Percentiles rank a stretch among this genome's conserved stretches.
Conservation (phyloP, 2,888 invertebrate species). For the Acleris literana region DNA sequence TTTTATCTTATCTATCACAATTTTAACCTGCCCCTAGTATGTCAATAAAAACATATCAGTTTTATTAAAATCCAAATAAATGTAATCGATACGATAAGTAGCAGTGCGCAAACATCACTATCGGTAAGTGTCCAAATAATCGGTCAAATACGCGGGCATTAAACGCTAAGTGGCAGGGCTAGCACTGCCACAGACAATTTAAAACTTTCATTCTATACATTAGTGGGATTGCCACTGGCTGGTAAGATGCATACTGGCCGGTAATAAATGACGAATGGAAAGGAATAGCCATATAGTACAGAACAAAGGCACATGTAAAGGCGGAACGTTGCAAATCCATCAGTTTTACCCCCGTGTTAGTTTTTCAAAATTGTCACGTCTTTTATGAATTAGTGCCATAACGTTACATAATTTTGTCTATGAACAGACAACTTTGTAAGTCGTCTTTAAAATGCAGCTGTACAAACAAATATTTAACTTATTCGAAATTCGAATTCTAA, state of each 20-base stretch:
- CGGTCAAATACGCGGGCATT: constrained; percentile 62
- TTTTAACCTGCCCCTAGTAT: background rate
- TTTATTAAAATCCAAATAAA: constrained; percentile 4
- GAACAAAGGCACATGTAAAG: no score
- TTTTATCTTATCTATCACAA: background rate
- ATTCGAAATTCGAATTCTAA: constrained; percentile 9
- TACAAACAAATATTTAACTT: constrained; percentile 51
- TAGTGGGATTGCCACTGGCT: no score
- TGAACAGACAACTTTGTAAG: background rate
- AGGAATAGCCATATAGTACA: no score
- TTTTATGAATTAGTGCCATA: no score
- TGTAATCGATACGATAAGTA: constrained; percentile 23
- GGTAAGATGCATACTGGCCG: no score
- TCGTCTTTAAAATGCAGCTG: constrained; percentile 49
- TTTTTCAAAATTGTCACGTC: no score
- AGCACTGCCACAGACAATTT: constrained; percentile 42
- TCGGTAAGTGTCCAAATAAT: constrained; percentile 49
- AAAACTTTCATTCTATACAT: no score
- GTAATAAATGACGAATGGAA: no score
- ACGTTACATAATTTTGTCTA: constrained; percentile 12
- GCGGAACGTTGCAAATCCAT: no score
- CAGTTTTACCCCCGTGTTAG: no score
- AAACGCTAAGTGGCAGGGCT: constrained; percentile 59
- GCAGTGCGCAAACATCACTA: constrained; percentile 25
- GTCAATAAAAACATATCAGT: constrained; percentile 17